A percentile compares a stretch with the other conserved stretches of the same genome.
Conservation (phyloP, 2,888 invertebrate genomes). For the Agrilus biguttatus region DNA sequence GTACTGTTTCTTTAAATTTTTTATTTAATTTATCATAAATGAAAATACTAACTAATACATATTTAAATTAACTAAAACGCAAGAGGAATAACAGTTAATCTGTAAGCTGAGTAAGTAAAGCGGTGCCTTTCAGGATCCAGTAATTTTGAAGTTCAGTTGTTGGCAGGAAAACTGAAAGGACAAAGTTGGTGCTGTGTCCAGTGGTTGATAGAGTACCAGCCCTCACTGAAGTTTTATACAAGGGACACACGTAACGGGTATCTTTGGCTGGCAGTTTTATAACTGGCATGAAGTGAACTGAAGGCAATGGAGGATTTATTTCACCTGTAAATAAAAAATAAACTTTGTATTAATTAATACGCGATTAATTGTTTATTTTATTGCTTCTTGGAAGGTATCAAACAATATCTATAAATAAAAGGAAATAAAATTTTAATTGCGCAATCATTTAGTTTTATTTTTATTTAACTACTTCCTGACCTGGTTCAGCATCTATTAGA, state of each 20-base stretch:
- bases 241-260: slow-evolving; percentile 56
- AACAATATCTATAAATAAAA: no score
- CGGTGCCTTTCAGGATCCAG: slow-evolving; percentile 84
- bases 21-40: no score
- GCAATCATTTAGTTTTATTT: slow-evolving; percentile 1
- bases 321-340: slow-evolving; percentile 39
- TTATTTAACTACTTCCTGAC: slow-evolving; percentile 23
- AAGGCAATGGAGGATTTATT: slow-evolving; percentile 61
- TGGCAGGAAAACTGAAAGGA: slow-evolving; percentile 61
- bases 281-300: slow-evolving; percentile 51
- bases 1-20: no score
- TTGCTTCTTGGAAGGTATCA: no score
- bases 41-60: no score
- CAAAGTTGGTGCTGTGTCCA: slow-evolving; percentile 88
- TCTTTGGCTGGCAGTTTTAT: slow-evolving; percentile 43
- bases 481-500: slow-evolving; percentile 65
- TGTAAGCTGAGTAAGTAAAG: slow-evolving; percentile 67
- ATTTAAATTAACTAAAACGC: no score
- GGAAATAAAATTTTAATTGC: neutral
- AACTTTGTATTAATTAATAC: no score
- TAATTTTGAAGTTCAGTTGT: slow-evolving; percentile 49
- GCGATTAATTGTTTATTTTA: no score
- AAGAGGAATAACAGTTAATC: slow-evolving; percentile 35
- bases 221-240: slow-evolving; percentile 79
- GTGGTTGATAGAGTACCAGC: slow-evolving; percentile 81